These are phyloP conservation scores for Liparis tanakae DNA, from an alignment of 2,797 vertebrate genomes.

Conservation along the genomic window DNA sequence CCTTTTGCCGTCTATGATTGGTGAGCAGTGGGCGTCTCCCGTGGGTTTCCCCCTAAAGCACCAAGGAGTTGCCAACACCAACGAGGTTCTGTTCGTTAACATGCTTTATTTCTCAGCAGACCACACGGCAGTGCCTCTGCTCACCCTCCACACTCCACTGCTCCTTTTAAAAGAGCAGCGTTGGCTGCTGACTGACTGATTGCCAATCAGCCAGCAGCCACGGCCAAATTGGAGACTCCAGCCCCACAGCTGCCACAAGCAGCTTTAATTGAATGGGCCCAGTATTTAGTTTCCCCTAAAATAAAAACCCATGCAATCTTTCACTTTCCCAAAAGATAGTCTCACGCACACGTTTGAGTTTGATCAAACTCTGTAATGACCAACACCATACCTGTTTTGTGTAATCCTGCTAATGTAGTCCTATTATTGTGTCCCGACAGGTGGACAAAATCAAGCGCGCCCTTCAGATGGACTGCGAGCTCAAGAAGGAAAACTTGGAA, in stretches of 20 bases:
- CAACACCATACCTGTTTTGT: background rate
- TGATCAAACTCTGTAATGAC: background rate
- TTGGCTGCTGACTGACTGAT: too few relatives aligned
- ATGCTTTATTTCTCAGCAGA: too few relatives aligned
- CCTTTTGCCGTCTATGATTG: background rate
- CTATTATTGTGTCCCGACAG: conserved; percentile 23
- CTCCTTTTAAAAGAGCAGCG: too few relatives aligned
- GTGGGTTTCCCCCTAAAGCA: too few relatives aligned
- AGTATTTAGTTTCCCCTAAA: background rate
- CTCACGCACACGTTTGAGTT: background rate
- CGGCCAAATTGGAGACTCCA: too few relatives aligned
- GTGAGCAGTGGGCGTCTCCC: too few relatives aligned
- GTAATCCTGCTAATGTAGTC: background rate
- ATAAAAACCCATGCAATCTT: background rate
- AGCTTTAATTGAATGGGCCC: background rate
- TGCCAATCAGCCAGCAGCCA: too few relatives aligned
- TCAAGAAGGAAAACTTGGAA: conserved; percentile 32
- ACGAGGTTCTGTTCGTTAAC: too few relatives aligned
- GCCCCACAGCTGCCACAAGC: too few relatives aligned
- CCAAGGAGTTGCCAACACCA: too few relatives aligned
- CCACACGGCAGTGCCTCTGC: too few relatives aligned
- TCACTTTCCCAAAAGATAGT: background rate
- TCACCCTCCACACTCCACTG: too few relatives aligned
- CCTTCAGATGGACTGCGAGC: conserved; percentile 35
- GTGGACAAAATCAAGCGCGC: conserved; percentile 50